Evolutionary conservation across 2,113 vertebrate species (phyloP).

Genomic region (Phrynocephalus versicolor): DNA sequence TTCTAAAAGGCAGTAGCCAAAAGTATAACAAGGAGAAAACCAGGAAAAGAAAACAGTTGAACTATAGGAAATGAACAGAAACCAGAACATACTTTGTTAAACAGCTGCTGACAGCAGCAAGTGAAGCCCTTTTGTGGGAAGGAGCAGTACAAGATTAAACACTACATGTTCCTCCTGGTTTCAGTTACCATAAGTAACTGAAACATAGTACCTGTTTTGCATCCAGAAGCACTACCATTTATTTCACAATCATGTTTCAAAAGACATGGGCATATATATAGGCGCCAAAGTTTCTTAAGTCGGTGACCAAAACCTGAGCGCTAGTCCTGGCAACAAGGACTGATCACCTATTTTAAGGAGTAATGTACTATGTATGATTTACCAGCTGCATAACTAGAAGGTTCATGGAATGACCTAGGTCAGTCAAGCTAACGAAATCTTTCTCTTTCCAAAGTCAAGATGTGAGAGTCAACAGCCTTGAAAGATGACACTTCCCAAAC

Average conservation of each 20-base stretch:
- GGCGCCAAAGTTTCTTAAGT: slow-evolving; percentile 2
- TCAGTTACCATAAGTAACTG: neutral
- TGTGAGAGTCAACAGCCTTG: neutral
- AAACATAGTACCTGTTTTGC: neutral
- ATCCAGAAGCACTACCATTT: neutral
- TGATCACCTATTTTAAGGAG: slow-evolving; percentile 14
- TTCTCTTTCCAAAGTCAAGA: neutral
- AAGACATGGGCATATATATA: neutral
- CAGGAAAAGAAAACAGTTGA: neutral
- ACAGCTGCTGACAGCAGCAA: neutral
- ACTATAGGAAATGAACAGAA: neutral
- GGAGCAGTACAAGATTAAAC: neutral
- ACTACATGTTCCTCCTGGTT: neutral
- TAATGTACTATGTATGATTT: slow-evolving; percentile 1
- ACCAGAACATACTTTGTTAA: neutral
- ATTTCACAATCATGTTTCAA: neutral
- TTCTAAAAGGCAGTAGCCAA: neutral
- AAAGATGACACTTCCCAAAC: slow-evolving; percentile 8
- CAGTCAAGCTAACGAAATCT: slow-evolving; percentile 3
- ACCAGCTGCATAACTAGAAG: slow-evolving; percentile 16
- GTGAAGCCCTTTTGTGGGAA: neutral
- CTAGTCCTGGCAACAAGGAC: slow-evolving; percentile 2
- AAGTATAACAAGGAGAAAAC: neutral
- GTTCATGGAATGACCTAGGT: neutral
- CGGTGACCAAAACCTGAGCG: slow-evolving; percentile 12